Percentiles rank a stretch among this genome's conserved stretches.
Evolutionary conservation across 2,113 vertebrate species (phyloP).

Genomic region (Cinclus mexicanus): DNA sequence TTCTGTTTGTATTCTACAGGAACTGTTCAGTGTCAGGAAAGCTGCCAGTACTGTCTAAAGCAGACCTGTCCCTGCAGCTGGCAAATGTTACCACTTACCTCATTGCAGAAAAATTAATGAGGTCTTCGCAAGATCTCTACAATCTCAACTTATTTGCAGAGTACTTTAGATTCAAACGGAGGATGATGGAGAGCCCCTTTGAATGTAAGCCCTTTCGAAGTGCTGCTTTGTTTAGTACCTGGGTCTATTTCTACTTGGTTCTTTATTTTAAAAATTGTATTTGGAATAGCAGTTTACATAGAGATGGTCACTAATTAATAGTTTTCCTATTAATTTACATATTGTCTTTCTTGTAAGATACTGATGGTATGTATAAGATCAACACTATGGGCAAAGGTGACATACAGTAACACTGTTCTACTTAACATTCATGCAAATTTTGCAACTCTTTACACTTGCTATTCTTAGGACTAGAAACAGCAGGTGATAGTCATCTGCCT

Average conservation of each 20-base stretch:
- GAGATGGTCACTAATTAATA: background rate
- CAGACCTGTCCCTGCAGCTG: constrained; percentile 42
- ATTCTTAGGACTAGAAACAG: background rate
- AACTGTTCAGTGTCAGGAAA: constrained; percentile 65
- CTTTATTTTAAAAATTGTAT: background rate
- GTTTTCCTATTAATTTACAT: background rate
- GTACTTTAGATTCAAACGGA: constrained; percentile 76
- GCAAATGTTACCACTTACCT: constrained; percentile 73
- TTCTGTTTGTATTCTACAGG: constrained; percentile 61
- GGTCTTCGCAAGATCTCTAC: constrained; percentile 70
- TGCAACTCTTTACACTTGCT: background rate
- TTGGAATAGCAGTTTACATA: background rate
- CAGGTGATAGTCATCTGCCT: background rate
- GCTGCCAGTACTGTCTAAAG: constrained; percentile 67
- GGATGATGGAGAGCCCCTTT: constrained; percentile 83
- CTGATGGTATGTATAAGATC: background rate
- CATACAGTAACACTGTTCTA: background rate
- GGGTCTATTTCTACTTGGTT: background rate
- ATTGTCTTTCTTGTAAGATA: background rate
- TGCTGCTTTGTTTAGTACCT: background rate
- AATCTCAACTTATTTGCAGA: constrained; percentile 71
- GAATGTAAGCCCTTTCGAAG: constrained; percentile 64
- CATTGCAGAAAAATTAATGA: constrained; percentile 82
- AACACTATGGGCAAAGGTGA: background rate
- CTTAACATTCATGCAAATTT: background rate